Evolutionary conservation across 2,888 invertebrate species (phyloP).

Genomic region (Acronicta leporina): DNA sequence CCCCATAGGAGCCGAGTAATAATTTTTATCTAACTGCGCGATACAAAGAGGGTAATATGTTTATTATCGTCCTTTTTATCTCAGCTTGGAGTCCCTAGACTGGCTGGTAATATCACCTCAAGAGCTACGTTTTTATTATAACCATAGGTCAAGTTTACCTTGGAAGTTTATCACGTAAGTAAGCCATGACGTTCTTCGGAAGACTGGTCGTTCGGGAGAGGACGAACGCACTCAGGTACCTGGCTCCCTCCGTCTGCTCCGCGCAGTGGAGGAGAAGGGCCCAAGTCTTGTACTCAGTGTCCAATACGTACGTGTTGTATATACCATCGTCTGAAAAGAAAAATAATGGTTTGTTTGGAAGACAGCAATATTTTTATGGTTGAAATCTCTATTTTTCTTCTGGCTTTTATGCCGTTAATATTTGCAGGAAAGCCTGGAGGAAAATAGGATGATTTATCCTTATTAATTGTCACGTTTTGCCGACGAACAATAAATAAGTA

Average conservation of each 20-base stretch:
- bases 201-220: constrained; percentile 90
- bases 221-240: constrained; percentile 95
- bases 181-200: constrained; percentile 92
- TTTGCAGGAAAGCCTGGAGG: constrained; percentile 8
- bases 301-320: constrained; percentile 96
- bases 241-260: constrained; percentile 93
- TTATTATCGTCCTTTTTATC: too few species aligned
- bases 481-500: constrained; percentile 29
- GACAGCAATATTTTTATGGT: too few species aligned
- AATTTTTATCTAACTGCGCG: too few species aligned
- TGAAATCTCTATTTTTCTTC: too few species aligned
- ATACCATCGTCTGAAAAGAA: constrained; percentile 93
- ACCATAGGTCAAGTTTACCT: too few species aligned
- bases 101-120: too few species aligned
- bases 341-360: background rate
- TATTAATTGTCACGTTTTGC: constrained; percentile 37
- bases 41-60: too few species aligned
- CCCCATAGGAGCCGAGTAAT: too few species aligned
- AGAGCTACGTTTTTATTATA: too few species aligned
- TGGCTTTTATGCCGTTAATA: background rate
- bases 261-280: constrained; percentile 95
- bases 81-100: too few species aligned
- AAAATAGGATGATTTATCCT: constrained; percentile 14
- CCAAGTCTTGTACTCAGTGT: constrained; percentile 95
- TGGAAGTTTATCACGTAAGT: constrained; percentile 93